These are phyloP conservation scores for Eudyptes chrysolophus DNA, from an alignment of 2,113 vertebrate genomes.

Conservation along the genomic window DNA sequence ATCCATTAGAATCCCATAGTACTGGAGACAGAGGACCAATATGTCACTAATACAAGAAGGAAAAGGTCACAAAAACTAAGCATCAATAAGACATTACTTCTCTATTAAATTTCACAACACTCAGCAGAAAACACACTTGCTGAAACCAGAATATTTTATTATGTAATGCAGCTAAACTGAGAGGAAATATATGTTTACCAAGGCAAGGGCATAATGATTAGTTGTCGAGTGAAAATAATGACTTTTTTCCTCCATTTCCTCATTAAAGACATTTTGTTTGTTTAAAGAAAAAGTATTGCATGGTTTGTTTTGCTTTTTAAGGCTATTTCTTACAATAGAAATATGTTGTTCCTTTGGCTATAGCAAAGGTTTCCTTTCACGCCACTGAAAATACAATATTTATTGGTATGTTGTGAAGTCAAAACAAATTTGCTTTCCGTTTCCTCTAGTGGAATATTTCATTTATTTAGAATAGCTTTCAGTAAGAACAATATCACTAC, in stretches of 20 bases:
- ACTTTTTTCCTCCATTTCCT: neutral
- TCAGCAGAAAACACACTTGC: constrained; percentile 74
- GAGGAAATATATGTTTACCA: constrained; percentile 52
- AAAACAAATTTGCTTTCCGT: constrained; percentile 26
- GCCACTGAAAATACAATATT: neutral
- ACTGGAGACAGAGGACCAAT: constrained; percentile 77
- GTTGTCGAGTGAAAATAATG: constrained; percentile 40
- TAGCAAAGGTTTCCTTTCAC: neutral
- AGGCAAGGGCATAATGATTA: constrained; percentile 46
- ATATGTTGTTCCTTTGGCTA: neutral
- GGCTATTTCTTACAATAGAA: neutral
- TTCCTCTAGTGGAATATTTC: constrained; percentile 1
- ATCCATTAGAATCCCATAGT: constrained; percentile 78
- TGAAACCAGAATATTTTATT: constrained; percentile 63
- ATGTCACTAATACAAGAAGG: constrained; percentile 78
- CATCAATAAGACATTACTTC: constrained; percentile 78
- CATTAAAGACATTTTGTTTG: constrained; percentile 36
- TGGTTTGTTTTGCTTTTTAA: neutral
- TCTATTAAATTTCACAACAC: constrained; percentile 74
- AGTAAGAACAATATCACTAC: constrained; percentile 11
- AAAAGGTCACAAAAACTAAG: constrained; percentile 82
- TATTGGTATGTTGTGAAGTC: neutral
- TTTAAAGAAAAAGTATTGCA: neutral
- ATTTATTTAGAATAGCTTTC: constrained; percentile 49
- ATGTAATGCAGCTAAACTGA: constrained; percentile 37